These are phyloP conservation scores for Amblyopsis rosae DNA, from an alignment of 2,113 vertebrate species.

Conservation along the genomic window DNA sequence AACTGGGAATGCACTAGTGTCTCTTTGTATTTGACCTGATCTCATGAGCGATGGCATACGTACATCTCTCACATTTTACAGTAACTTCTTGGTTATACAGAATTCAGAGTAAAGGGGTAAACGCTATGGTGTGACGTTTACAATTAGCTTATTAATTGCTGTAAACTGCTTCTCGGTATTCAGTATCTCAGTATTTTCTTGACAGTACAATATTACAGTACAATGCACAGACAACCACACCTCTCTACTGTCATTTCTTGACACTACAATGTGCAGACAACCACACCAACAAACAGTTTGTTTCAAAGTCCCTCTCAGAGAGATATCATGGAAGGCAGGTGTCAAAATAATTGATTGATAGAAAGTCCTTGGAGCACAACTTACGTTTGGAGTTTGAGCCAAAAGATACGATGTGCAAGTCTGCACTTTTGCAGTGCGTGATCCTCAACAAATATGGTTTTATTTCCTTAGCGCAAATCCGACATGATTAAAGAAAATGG, in stretches of 20 bases:
- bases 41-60: no score
- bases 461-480: background rate
- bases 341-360: slow-evolving; percentile 17
- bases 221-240: background rate
- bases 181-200: no score
- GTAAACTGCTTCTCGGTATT: background rate
- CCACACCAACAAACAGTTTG: slow-evolving; percentile 1
- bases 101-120: no score
- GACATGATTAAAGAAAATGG: background rate
- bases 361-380: slow-evolving; percentile 12
- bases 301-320: slow-evolving; percentile 10
- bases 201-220: background rate
- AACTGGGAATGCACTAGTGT: no score
- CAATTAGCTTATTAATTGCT: background rate
- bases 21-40: no score
- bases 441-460: background rate
- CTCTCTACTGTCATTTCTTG: slow-evolving; percentile 2
- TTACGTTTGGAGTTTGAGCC: background rate
- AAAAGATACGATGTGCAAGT: background rate
- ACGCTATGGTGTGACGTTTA: background rate
- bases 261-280: background rate
- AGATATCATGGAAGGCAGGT: slow-evolving; percentile 12
- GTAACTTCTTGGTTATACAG: no score
- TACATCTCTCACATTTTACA: no score
- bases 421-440: background rate